Base-by-base conservation (phyloP, 1,140 invertebrate genomes). In the Coelopa frigida region DNA sequence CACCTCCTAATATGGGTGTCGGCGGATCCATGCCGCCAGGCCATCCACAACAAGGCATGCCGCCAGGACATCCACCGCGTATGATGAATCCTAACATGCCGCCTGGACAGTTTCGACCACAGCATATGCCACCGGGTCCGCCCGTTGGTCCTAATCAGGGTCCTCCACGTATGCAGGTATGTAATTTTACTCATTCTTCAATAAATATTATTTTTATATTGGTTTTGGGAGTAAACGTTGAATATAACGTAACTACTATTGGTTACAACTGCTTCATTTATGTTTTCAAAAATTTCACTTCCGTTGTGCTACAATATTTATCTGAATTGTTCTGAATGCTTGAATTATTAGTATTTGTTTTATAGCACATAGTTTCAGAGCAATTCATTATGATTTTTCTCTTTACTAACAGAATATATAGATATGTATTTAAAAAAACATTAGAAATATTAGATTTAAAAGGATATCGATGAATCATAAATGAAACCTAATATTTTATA, bases 1-100 rank as follows among this genome's bases (percentile, higher is more conserved):
- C 74, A 50, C 60, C 74, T 60, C 61, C 75, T 58, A 52, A 49
- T 37, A 66, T 68, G 61, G 53, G 55, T 14, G 44, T 40, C 3
- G 44, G 41, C 5, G 64, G 8, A 51, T 59, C 4, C 54, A 60
- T 64, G 64, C 62, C 59, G 71, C 50, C 68, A 75, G 69, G 76
- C 76, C 67, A 68, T 70, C 36, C 72, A 61, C 57, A 58, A 4
- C 58, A 63, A 44, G 63, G 61, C 20, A 53, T 52, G 5, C 58
- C 78, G 72, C 65, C 57, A 49, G 78, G 78, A 50, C 78, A 79
- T 59, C 77, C 76, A 20, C 77, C 78, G 29, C 73, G 77, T 42
- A 81, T 82, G 72, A 80, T 79, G 73, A 83, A 69, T 45, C 62
- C 61, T 36, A 69, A 62, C 33, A 61, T 65, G 58, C 55, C 54